Evolutionary conservation across 2,888 invertebrate species (phyloP), one percentile per base, ranked within the genome.

Genomic region (Ornithoptera priamus): DNA sequence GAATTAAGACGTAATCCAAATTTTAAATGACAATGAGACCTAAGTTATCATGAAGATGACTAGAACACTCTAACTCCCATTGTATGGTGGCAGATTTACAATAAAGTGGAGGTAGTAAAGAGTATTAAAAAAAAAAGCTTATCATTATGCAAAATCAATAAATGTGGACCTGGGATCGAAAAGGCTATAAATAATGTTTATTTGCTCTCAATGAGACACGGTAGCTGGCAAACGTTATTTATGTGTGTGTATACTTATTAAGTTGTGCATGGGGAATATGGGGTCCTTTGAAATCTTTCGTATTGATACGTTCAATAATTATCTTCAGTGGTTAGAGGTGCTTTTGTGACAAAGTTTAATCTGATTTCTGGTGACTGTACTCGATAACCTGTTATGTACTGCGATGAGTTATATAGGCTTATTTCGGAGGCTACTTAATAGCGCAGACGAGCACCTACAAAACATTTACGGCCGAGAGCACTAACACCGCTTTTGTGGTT

Each of bases 401-500:
- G 22, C 57, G 57, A 66, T 42, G 53, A 39, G 42, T 67, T n/a
- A 67, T 67, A 20, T 22, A 30, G 57, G 42, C n/a, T 15, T 36
- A 61, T 65, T 65, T 18, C 46, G 20, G 0, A 42, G 42, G 17
- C 60, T 66, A 46, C 36, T 60, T 61, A 61, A 30, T 24, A 39
- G 22, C 46, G 62, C 20, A 68, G 59, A 46, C 56, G 53, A 22
- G 67, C 6, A 39, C 24, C 59, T 36, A 64, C 59, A 64, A 64
- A 68, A 63, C 63, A 50, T 68, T 36, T 39, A 59, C 57, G 57
- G 39, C 20, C 57, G 36, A 64, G 57, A 68, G 36, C 68, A 68
- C 68, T 59, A 64, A 69, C 68, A 68, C 64, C 50, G 60, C 64
- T 39, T 60, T 64, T 56, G 42, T 69, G 60, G 53, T 64, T 62